These are phyloP conservation scores for Cyrtodaria siliqua DNA, from an alignment of 2,888 invertebrate species.

Conservation along the genomic window DNA sequence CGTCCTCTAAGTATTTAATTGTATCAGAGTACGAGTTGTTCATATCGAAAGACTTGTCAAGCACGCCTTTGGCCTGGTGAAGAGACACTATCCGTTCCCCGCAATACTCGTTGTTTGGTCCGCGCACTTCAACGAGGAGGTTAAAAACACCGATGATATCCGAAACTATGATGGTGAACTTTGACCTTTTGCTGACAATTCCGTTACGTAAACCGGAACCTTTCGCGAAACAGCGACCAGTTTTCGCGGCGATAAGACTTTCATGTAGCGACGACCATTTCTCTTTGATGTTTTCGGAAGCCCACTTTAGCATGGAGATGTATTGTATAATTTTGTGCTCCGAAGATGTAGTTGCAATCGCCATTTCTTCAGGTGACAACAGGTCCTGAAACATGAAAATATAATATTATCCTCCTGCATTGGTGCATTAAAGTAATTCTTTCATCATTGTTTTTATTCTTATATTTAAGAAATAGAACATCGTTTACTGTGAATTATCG, in stretches of 20 bases:
- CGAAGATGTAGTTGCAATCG: constrained; percentile 75
- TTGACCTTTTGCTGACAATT: constrained; percentile 81
- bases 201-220: constrained; percentile 84
- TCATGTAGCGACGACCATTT: constrained; percentile 47
- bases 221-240: constrained; percentile 74
- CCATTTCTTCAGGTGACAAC: constrained; percentile 82
- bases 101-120: constrained; percentile 78
- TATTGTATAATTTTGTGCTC: constrained; percentile 81
- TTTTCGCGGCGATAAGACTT: constrained; percentile 54
- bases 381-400: constrained; percentile 69
- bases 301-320: constrained; percentile 81
- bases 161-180: constrained; percentile 79
- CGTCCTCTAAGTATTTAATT: constrained; percentile 70
- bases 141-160: constrained; percentile 67
- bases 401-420: too few relatives aligned
- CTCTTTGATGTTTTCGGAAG: constrained; percentile 63
- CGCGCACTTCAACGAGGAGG: constrained; percentile 77
- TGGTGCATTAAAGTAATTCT: too few relatives aligned
- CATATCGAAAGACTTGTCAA: constrained; percentile 34
- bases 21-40: constrained; percentile 24
- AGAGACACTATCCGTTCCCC: constrained; percentile 74
- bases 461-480: too few relatives aligned
- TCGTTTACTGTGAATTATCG: too few relatives aligned
- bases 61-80: constrained; percentile 55
- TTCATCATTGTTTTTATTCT: too few relatives aligned